Evolutionary conservation across 2,113 vertebrate species (phyloP).

Genomic region (Odobenus rosmarus): DNA sequence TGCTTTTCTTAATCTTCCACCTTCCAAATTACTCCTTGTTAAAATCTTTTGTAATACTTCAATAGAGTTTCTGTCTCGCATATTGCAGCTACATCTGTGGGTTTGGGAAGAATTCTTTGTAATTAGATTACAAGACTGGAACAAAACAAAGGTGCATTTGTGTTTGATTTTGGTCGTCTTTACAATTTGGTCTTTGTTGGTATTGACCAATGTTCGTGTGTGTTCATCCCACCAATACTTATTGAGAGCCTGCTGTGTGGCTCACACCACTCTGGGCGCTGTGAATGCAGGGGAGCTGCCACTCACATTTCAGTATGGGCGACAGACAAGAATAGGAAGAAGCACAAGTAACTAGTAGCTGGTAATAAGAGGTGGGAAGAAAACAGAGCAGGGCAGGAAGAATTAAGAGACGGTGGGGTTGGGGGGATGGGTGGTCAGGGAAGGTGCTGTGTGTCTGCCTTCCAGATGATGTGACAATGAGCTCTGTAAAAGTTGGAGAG

Average conservation of each 20-base stretch:
- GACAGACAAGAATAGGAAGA: background rate
- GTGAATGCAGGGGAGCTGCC: background rate
- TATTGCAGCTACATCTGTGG: background rate
- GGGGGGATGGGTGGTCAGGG: background rate
- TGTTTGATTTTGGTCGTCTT: background rate
- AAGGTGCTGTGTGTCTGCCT: background rate
- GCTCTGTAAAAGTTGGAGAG: background rate
- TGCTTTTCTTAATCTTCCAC: background rate
- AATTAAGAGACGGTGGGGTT: fast-evolving
- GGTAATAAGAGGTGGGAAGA: background rate
- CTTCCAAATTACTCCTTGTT: background rate
- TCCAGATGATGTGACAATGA: fast-evolving
- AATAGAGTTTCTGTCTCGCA: background rate
- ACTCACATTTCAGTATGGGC: background rate
- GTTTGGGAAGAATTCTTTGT: background rate
- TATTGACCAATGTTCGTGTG: background rate
- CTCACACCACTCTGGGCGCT: background rate
- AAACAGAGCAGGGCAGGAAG: background rate
- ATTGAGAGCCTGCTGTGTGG: background rate
- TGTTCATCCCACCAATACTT: background rate
- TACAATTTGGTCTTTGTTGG: background rate
- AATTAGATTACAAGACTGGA: conserved; percentile 36
- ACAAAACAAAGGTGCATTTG: background rate
- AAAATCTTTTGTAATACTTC: background rate
- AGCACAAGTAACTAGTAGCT: background rate